Base-by-base conservation (phyloP, 2,888 invertebrate species). In the Ophion ventricosus region DNA sequence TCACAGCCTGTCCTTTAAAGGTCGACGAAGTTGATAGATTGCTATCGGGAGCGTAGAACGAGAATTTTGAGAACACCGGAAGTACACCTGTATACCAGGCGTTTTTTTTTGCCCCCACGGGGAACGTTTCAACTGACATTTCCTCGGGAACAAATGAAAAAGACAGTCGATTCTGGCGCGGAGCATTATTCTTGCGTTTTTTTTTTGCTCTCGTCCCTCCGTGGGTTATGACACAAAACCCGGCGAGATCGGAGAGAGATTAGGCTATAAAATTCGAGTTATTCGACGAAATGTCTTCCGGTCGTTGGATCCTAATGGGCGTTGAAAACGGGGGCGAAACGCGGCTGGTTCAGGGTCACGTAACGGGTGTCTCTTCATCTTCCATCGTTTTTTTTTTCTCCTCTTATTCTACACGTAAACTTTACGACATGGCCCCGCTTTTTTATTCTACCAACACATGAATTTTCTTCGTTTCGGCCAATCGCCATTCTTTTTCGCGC, bases 251-350 rank as follows among this genome's bases (percentile, higher is more conserved):
- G 82, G 66, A 67, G 85, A 67, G 85, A 88, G 88, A 88, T 89
- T 90, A 86, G 87, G 84, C 80, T 67, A 82, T 79, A 76, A 80
- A 80, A 80, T 72, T 83, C 83, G 75, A 77, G 84, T 87, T 86
- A 89, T 89, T 87, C 87, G 84, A 81, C 87, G 87, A 83, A 91
- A 90, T 90, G 89, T 89, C 90, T 91, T 91, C 92, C 91, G 91
- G 89, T 89, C 87, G 88, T 90, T 89, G 87, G 89, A 88, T 89
- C 87, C 86, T 85, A 82, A 85, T 86, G 85, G 87, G 80, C 86
- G 82, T 67, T 80, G 82, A 73, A 74, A 86, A 77, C 80, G 79
- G 49, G 87, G 77, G 83, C 74, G 82, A 85, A 82, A 82, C 81
- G 85, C 87, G 82, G 83, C 83, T 81, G 70, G 76, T 81, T 80